A percentile compares a stretch with the other conserved stretches of the same genome.
These are phyloP conservation scores for Lordiphosa collinella DNA, from an alignment of 1,140 invertebrate genomes.

Conservation along the genomic window DNA sequence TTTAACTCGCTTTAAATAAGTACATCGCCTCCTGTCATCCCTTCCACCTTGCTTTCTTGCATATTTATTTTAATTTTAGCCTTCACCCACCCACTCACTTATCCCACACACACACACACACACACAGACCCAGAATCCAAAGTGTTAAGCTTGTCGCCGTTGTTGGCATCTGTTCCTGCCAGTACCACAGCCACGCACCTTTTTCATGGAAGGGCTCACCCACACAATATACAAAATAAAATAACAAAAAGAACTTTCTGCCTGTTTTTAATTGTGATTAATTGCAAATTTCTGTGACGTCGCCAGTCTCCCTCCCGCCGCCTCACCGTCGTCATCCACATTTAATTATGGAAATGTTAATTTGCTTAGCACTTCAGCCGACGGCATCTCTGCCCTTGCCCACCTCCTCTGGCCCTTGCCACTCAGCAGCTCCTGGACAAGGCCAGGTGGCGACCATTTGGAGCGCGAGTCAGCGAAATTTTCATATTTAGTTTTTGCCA, in stretches of 20 bases:
- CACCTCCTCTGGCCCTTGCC: not conserved
- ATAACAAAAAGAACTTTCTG: conserved; percentile 12
- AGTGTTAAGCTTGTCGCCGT: conserved; percentile 45
- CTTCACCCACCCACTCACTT: not conserved
- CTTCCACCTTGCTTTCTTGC: not conserved
- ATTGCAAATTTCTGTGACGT: conserved; percentile 41
- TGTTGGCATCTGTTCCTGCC: conserved; percentile 34
- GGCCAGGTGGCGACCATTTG: conserved; percentile 45
- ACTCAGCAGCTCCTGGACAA: not conserved
- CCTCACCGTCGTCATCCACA: conserved; percentile 40
- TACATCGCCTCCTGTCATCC: no score
- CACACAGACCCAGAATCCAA: not conserved
- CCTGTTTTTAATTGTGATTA: conserved; percentile 52
- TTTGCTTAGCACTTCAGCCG: conserved; percentile 68
- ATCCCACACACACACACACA: not conserved
- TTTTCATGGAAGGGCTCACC: conserved; percentile 14
- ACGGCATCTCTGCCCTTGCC: conserved; percentile 13
- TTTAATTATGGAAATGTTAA: conserved; percentile 76
- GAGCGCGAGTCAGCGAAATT: conserved; percentile 49
- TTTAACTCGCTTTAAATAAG: no score
- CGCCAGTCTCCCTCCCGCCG: not conserved
- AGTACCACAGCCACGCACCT: conserved; percentile 26
- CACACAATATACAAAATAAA: conserved; percentile 19
- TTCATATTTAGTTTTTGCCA: conserved; percentile 72
- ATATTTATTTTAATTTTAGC: conserved; percentile 48